Percentiles rank a stretch among this genome's conserved stretches.
Conservation (phyloP, 2,888 invertebrate genomes). For the Brachypalpus laphriformis region DNA sequence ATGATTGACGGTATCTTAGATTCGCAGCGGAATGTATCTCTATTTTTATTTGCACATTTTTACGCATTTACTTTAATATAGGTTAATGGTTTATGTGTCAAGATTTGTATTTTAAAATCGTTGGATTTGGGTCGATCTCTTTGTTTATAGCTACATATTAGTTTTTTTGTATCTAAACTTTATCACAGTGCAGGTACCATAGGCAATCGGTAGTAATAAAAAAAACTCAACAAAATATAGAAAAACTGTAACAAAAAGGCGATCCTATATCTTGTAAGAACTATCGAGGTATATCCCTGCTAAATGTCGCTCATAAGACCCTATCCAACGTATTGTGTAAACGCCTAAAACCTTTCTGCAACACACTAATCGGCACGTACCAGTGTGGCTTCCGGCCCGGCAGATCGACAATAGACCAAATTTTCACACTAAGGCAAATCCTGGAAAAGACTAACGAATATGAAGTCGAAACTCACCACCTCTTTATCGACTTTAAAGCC, state of each 20-base stretch:
- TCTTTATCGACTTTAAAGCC: too few species aligned
- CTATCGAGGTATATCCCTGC: too few species aligned
- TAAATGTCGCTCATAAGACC: too few species aligned
- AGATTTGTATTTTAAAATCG: not conserved
- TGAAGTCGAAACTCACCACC: too few species aligned
- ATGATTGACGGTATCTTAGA: constrained; percentile 12
- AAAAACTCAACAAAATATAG: not conserved
- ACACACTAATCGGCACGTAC: too few species aligned
- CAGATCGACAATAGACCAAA: too few species aligned
- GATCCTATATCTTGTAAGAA: too few species aligned
- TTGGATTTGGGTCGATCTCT: constrained; percentile 2
- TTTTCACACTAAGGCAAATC: too few species aligned
- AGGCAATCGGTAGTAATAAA: not conserved
- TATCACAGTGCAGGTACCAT: not conserved
- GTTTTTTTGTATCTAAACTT: not conserved
- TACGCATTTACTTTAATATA: not conserved
- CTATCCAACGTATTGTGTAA: too few species aligned
- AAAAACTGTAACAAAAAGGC: not conserved
- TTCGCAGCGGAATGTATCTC: not conserved
- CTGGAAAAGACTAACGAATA: too few species aligned
- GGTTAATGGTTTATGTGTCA: constrained; percentile 16
- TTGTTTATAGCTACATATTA: not conserved
- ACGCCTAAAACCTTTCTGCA: too few species aligned
- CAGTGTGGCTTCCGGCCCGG: too few species aligned
- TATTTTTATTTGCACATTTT: not conserved